phyloP scores from a whole-genome alignment of 2,888 invertebrate species.

The Lordiphosa andalusiaca region DNA sequence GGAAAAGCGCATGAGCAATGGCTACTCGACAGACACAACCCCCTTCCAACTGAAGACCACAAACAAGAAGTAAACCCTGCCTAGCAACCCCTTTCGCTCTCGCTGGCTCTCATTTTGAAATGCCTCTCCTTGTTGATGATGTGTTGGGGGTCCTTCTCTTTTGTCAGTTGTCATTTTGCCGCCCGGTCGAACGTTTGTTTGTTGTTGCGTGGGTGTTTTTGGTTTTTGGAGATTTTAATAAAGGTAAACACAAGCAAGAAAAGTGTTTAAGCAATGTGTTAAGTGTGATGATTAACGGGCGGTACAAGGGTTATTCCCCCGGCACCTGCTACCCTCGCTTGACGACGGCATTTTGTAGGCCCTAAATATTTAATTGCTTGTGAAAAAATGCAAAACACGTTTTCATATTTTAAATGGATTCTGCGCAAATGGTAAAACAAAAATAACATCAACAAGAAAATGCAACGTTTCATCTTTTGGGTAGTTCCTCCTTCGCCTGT shows the following conservation, averaged over 20 bases:
- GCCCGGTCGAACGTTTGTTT: conserved; percentile 73
- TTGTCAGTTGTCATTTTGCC: conserved; percentile 76
- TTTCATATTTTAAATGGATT: conserved; percentile 41
- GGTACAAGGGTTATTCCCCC: conserved; percentile 1
- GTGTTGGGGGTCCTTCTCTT: conserved; percentile 23
- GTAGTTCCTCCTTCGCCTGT: conserved; percentile 1
- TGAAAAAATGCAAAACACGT: conserved; percentile 43
- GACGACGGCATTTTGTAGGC: no score
- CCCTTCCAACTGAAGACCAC: conserved; percentile 4
- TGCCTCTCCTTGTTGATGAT: conserved; percentile 14
- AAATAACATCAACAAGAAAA: conserved; percentile 62
- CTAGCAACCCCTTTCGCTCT: conserved; percentile 18
- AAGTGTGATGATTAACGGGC: conserved; percentile 4
- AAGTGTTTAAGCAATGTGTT: conserved; percentile 5
- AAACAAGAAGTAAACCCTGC: conserved; percentile 35
- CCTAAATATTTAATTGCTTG: no score
- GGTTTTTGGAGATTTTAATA: conserved; percentile 9
- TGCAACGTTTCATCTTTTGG: conserved; percentile 21
- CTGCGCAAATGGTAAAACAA: conserved; percentile 50
- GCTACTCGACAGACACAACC: conserved; percentile 3
- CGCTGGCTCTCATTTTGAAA: conserved; percentile 8
- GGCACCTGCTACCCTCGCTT: not conserved
- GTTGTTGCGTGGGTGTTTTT: conserved; percentile 37
- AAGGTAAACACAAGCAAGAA: conserved; percentile 21
- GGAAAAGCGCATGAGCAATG: conserved; percentile 62